These are phyloP conservation scores for Dendrolimus kikuchii DNA, from an alignment of 1,140 invertebrate genomes.

Conservation along the genomic window DNA sequence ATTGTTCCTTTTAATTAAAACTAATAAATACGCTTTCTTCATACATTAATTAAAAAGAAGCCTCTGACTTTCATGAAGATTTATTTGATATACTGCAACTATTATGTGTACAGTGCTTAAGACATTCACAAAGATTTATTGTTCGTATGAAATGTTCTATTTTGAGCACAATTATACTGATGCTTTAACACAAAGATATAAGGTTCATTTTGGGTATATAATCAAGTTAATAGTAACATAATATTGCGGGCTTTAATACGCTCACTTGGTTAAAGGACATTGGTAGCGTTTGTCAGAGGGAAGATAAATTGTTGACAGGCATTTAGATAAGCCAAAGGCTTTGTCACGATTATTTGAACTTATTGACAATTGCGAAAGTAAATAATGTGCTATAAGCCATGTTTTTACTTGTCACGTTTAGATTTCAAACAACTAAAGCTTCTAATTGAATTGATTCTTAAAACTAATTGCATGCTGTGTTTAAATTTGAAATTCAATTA, in stretches of 20 bases:
- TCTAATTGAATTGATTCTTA: too few species aligned
- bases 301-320: constrained; percentile 48
- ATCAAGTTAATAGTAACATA: constrained; percentile 12
- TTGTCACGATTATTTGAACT: constrained; percentile 28
- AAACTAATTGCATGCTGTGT: too few species aligned
- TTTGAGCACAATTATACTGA: background rate
- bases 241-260: constrained; percentile 24
- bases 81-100: too few species aligned
- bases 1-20: too few species aligned
- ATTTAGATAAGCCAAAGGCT: constrained; percentile 44
- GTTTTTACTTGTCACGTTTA: constrained; percentile 5
- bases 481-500: too few species aligned
- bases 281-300: constrained; percentile 43
- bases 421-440: background rate
- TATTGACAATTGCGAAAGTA: constrained; percentile 13
- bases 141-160: constrained; percentile 8
- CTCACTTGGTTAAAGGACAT: constrained; percentile 40
- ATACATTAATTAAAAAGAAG: too few species aligned
- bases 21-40: too few species aligned
- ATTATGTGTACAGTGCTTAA: constrained; percentile 15
- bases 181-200: constrained; percentile 9
- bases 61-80: too few species aligned
- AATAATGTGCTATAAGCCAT: constrained; percentile 6
- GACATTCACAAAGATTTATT: constrained; percentile 21
- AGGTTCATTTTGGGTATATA: constrained; percentile 10